phyloP scores from a whole-genome alignment of 2,888 invertebrate genomes.

The Sphaeridia pumilis region DNA sequence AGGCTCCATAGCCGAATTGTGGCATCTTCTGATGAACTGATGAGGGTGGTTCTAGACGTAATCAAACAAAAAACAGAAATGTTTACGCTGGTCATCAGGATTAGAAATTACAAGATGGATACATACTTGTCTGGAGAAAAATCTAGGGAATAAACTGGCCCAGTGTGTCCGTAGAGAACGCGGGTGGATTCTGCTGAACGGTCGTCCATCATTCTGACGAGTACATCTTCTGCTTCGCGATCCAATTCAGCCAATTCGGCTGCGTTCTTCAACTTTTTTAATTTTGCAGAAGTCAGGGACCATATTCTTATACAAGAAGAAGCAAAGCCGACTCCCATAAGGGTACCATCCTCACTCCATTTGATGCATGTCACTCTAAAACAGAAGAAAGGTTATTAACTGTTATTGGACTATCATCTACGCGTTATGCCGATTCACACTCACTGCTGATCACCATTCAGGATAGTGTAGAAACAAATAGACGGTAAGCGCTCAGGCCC shows the following conservation, averaged over 20 bases:
- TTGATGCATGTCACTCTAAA: slow-evolving; percentile 64
- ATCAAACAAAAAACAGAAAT: no score
- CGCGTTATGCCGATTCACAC: no score
- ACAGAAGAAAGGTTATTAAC: no score
- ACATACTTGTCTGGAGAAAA: slow-evolving; percentile 69
- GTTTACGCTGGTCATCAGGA: no score
- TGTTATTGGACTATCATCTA: no score
- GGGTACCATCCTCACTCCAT: slow-evolving; percentile 83
- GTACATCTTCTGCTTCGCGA: slow-evolving; percentile 81
- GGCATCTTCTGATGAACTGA: slow-evolving; percentile 35
- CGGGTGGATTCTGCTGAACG: slow-evolving; percentile 68
- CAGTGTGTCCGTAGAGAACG: slow-evolving; percentile 72
- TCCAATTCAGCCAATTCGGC: slow-evolving; percentile 81
- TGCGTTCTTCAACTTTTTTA: slow-evolving; percentile 76
- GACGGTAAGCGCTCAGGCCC: slow-evolving; percentile 81
- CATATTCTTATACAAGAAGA: slow-evolving; percentile 84
- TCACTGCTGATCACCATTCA: slow-evolving; percentile 75
- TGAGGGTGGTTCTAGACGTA: slow-evolving; percentile 40
- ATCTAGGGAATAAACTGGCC: slow-evolving; percentile 75
- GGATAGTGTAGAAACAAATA: slow-evolving; percentile 88
- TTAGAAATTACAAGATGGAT: no score
- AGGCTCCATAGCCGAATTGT: slow-evolving; percentile 84
- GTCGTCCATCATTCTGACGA: slow-evolving; percentile 93
- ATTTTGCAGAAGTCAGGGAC: slow-evolving; percentile 74
- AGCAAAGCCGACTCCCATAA: slow-evolving; percentile 83